A percentile compares a stretch with the other conserved stretches of the same genome.
phyloP scores from a whole-genome alignment of 2,113 vertebrate species.

The Anarhynchus alexandrinus region DNA sequence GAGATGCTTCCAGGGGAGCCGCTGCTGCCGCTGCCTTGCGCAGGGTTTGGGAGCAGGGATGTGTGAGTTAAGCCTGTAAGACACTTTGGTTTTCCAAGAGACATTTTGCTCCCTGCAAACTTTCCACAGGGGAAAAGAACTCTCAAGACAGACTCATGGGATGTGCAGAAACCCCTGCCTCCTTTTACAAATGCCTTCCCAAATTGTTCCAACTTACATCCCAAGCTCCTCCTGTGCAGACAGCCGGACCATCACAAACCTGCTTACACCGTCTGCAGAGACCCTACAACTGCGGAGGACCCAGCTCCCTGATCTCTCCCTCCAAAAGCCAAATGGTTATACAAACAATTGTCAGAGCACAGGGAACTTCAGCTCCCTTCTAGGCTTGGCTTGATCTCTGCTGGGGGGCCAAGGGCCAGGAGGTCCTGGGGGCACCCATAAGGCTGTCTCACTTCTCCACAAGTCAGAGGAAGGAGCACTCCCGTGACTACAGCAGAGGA shows the following conservation, averaged over 20 bases:
- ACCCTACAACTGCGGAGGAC: rapidly evolving
- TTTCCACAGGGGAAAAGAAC: background rate
- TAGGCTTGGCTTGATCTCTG: background rate
- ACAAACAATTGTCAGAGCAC: background rate
- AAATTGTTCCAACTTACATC: background rate
- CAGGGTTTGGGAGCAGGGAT: background rate
- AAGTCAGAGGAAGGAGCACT: background rate
- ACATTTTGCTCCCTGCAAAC: background rate
- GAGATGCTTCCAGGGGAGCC: background rate
- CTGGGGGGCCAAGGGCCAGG: background rate
- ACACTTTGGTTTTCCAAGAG: background rate
- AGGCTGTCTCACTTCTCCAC: background rate
- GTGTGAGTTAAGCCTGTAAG: background rate
- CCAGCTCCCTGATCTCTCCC: background rate
- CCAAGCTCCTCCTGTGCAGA: background rate
- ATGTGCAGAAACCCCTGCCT: background rate
- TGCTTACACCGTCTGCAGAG: background rate
- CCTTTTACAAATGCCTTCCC: background rate
- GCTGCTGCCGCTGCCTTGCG: background rate
- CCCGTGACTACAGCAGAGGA: background rate
- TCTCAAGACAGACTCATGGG: background rate
- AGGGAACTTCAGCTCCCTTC: background rate
- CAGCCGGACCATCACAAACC: background rate
- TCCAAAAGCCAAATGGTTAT: background rate
- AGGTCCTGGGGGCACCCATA: background rate